These are phyloP conservation scores for Metopia argyrocephala DNA, from an alignment of 2,888 invertebrate species.

Conservation along the genomic window DNA sequence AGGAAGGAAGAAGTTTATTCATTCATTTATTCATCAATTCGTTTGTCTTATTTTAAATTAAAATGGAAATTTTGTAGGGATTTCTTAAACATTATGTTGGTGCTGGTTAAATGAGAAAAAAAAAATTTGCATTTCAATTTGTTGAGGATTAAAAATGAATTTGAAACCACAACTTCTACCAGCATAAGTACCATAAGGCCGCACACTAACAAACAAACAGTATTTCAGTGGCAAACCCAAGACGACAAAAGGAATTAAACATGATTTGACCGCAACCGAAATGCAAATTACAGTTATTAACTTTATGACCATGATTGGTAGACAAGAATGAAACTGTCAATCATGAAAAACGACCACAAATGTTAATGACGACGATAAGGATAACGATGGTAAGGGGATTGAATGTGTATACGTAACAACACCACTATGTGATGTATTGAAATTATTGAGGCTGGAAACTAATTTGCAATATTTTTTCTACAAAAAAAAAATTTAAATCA, in stretches of 20 bases:
- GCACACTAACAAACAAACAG: neutral
- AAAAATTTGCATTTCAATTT: constrained; percentile 75
- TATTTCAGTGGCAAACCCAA: constrained; percentile 14
- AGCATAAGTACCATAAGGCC: constrained; percentile 3
- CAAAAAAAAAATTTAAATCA: constrained; percentile 67
- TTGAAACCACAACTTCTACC: constrained; percentile 40
- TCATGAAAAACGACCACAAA: constrained; percentile 36
- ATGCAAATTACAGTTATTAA: constrained; percentile 77
- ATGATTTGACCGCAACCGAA: constrained; percentile 75
- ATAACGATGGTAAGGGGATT: neutral
- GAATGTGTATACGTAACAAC: neutral
- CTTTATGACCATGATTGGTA: constrained; percentile 69
- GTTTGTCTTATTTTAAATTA: constrained; percentile 38
- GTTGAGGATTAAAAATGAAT: constrained; percentile 59
- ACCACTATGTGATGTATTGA: constrained; percentile 28
- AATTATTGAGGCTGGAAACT: constrained; percentile 66
- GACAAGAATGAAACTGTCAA: constrained; percentile 56
- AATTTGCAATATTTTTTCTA: constrained; percentile 69
- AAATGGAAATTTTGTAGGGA: constrained; percentile 55
- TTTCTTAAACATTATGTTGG: constrained; percentile 23
- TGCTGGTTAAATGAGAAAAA: constrained; percentile 52
- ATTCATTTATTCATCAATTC: neutral
- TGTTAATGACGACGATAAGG: constrained; percentile 1
- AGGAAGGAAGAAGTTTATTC: constrained; percentile 32
- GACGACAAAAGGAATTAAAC: constrained; percentile 58